These are phyloP conservation scores for Apistogramma diplotaenia DNA, from an alignment of 2,113 vertebrate species.

Conservation along the genomic window DNA sequence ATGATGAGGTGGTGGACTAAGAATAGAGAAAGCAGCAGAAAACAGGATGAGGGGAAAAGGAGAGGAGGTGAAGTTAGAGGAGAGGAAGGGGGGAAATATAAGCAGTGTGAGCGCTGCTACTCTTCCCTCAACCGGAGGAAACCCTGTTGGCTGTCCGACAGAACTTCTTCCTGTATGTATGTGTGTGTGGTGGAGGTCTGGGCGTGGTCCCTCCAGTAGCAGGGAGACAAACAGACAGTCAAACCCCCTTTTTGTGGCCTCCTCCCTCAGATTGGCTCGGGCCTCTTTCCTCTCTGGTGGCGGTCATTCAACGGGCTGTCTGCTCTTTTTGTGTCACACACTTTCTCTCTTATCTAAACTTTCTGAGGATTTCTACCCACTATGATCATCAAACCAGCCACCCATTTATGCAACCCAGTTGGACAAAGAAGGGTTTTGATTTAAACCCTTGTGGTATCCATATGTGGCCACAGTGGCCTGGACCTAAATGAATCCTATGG, in stretches of 20 bases:
- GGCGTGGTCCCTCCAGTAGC: conserved; percentile 62
- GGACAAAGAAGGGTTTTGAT: background rate
- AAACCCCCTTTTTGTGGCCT: conserved; percentile 37
- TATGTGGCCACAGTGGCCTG: background rate
- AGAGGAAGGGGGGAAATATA: conserved; percentile 6
- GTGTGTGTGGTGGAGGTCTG: conserved; percentile 43
- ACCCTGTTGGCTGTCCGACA: conserved; percentile 49
- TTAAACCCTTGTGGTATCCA: conserved; percentile 7
- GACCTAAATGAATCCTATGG: background rate
- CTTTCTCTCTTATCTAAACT: conserved; percentile 22
- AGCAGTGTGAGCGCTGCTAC: conserved; percentile 8
- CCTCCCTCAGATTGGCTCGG: conserved; percentile 21
- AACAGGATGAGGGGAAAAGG: conserved; percentile 35
- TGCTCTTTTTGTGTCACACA: background rate
- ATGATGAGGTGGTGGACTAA: conserved; percentile 16
- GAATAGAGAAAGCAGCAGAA: conserved; percentile 33
- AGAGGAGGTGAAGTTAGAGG: background rate
- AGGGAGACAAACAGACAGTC: conserved; percentile 53
- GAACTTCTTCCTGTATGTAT: conserved; percentile 53
- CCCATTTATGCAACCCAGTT: background rate
- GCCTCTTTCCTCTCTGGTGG: conserved; percentile 34
- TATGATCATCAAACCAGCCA: background rate
- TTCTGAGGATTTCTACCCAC: conserved; percentile 15
- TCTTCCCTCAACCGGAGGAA: conserved; percentile 60
- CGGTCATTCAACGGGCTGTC: conserved; percentile 5